A percentile compares a stretch with the other conserved stretches of the same genome.
These are phyloP conservation scores for Didymodactylos carnosus DNA, from an alignment of 2,888 invertebrate species.

Conservation along the genomic window DNA sequence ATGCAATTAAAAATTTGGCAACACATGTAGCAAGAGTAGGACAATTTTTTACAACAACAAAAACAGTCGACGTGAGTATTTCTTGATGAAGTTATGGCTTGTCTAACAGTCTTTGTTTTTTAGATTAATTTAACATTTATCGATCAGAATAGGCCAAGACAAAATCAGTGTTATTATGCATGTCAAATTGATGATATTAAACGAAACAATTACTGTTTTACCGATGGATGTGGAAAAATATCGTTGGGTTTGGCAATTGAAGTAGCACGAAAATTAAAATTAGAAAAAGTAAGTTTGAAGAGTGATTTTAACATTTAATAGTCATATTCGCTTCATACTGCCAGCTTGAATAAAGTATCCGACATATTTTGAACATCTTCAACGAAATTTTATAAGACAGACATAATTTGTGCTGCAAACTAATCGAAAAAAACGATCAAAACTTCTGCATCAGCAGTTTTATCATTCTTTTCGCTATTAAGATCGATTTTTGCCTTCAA, in stretches of 20 bases:
- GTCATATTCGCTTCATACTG: no score
- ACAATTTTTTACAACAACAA: not conserved
- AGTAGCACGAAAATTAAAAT: not conserved
- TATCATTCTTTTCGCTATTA: no score
- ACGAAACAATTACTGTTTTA: constrained; percentile 9
- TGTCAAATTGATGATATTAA: not conserved
- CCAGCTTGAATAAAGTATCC: no score
- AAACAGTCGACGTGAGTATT: not conserved
- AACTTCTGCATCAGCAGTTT: no score
- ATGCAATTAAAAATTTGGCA: not conserved
- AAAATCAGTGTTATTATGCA: not conserved
- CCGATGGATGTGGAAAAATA: constrained; percentile 15
- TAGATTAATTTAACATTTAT: not conserved
- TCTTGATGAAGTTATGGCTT: not conserved
- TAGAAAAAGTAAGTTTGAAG: no score
- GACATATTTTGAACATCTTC: no score
- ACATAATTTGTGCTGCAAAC: no score
- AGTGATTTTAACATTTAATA: no score
- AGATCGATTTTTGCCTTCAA: no score
- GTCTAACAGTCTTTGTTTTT: not conserved
- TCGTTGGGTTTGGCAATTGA: not conserved
- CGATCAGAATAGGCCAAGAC: not conserved
- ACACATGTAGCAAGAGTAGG: not conserved
- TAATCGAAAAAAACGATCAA: no score
- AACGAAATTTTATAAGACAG: no score